Evolutionary conservation across 2,797 vertebrate genomes (phyloP), one percentile per base, ranked within the genome.

Genomic region (Cheracebus regulus): DNA sequence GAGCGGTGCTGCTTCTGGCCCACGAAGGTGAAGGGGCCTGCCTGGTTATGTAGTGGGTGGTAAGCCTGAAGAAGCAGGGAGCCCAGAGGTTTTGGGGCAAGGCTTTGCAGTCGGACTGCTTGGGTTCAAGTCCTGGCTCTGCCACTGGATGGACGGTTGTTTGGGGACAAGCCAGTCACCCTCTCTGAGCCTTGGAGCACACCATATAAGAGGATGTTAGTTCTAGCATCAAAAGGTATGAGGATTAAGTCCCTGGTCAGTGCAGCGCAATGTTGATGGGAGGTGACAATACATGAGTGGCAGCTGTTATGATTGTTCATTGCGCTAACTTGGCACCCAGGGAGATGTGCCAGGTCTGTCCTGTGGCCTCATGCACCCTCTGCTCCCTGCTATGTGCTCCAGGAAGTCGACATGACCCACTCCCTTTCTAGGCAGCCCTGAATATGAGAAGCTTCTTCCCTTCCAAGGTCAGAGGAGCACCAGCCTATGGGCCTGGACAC

Each of bases 161-260:
- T 90, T 84, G 4, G 5, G 82, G 84, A 50, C 55, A 76, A 24
- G 33, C 36, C 0, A 1, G 75, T 67, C 20, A 48, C 58, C 30
- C 14, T 85, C 5, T 78, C 41, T 58, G 93, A 97, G 80, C 36
- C 36, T 67, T 52, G 4, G 46, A 39, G 39, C 33, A 70, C 50
- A 85, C 41, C 44, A 11, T 55, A 41, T 48, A 26, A 50, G 55
- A 81, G 36, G 57, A 39, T 12, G 39, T 55, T 19, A 15, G 33
- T 55, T 46, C 5, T 4, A 30, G 33, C 64, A 58, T 89, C 88
- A 82, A 15, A n/a, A 41, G 39, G 22, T 2, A 1, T 2, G 33
- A 86, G 28, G 39, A 14, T 33, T 58, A 7, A 6, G 46, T 3
- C 0, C 19, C 24, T 50, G 73, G 55, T 4, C 0, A 0, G 48